Base-by-base conservation (phyloP, 1,140 invertebrate genomes). In the Hirudo medicinalis region DNA sequence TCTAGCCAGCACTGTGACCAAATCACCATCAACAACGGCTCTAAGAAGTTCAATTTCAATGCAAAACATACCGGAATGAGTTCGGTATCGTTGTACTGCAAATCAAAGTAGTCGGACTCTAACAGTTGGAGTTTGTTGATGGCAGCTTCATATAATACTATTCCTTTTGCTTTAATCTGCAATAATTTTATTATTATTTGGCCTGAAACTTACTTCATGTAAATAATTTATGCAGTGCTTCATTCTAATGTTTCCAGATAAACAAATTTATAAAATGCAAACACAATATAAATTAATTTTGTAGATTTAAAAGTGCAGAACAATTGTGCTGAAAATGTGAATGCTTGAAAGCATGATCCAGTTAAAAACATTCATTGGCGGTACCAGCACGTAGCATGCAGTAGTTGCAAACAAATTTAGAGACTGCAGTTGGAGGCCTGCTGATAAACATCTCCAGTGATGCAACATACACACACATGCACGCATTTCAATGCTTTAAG, bases 71-170 rank as follows among this genome's bases (percentile, higher is more conserved):
- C 91, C 86, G 87, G 89, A 71, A 89, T 89, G 71, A 89, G 90
- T 79, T 87, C 87, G 70, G 86, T 83, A 82, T 97, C 92, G 77
- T 89, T 87, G 83, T 96, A 98, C 80, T 97, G 94, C 71, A 99
- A 84, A 60, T 94, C 96, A 84, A 99, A 98, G 83, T 99, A 99
- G 83, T 99, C 96, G 3, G 91, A 89, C 85, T 99, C 96, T 67
- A 98, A 83, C 55, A 99, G 85, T 83, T 97, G 94, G 54, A 98
- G 84, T 81, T 97, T 91, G 76, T 92, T 89, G 78, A 92, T 93
- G 22, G 97, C 94, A 85, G 96, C 92, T 77, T 97, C 94, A 82
- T 97, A 97, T 32, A 99, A 84, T 27, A 93, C 89, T 78, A 89
- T 87, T 22, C 94, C 96, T 67, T 91, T 80, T 74, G 93, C 92